Conservation (phyloP, 2,888 invertebrate genomes). For the Chymomyza procnemis region DNA sequence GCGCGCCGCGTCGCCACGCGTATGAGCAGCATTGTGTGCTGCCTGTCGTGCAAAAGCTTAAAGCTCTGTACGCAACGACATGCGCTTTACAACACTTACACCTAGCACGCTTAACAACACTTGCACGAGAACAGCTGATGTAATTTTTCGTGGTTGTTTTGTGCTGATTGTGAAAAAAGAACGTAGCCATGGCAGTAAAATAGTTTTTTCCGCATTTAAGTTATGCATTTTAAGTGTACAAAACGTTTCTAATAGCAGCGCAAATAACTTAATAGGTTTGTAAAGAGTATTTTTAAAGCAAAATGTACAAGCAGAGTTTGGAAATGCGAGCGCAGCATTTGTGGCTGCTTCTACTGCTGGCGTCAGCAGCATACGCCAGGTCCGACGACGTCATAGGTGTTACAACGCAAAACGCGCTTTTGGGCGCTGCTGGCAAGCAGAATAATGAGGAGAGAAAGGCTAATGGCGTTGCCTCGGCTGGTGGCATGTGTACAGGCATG, state of each 20-base stretch:
- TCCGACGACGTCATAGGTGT: conserved; percentile 49
- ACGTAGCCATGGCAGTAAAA: not conserved
- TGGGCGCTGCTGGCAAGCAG: conserved; percentile 9
- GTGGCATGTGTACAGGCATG: conserved; percentile 74
- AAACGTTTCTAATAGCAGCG: conserved; percentile 20
- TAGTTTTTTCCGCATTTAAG: not conserved
- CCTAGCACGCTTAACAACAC: not conserved
- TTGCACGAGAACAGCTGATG: not conserved
- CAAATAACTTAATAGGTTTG: not conserved
- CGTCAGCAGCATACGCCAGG: conserved; percentile 53
- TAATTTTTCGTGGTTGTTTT: conserved; percentile 1
- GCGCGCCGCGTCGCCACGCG: not conserved
- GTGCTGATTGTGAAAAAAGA: not conserved
- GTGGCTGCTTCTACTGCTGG: conserved; percentile 40
- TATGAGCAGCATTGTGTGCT: not conserved
- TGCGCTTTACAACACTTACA: not conserved
- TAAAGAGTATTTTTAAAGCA: not conserved
- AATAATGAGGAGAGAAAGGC: conserved; percentile 4
- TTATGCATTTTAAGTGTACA: not conserved
- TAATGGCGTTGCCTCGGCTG: conserved; percentile 1
- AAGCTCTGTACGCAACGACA: not conserved
- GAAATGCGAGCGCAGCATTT: conserved; percentile 21
- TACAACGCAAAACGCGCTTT: conserved; percentile 29
- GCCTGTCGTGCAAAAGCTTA: not conserved
- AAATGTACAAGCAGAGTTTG: conserved; percentile 33